Conservation (phyloP, 2,888 invertebrate genomes). For the Eurytoma adleriae region DNA sequence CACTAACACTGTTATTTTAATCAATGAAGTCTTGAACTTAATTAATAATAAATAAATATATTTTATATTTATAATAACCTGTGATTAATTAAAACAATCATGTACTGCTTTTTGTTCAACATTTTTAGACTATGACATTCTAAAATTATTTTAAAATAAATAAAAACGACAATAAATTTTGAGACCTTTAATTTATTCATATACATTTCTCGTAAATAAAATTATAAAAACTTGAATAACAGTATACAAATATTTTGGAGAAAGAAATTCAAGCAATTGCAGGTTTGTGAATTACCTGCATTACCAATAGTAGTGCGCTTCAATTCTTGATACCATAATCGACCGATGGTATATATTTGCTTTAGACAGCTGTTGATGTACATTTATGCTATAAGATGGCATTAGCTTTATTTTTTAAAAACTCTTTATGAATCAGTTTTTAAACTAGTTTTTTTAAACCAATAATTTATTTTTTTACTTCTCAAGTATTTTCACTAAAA, state of each 20-base stretch:
- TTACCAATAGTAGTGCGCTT: slow-evolving; percentile 3
- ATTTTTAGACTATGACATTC: not conserved
- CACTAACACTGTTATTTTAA: slow-evolving; percentile 21
- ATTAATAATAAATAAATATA: slow-evolving; percentile 30
- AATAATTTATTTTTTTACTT: too few relatives aligned
- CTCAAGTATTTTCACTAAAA: too few relatives aligned
- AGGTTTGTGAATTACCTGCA: not conserved
- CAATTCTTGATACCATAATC: not conserved
- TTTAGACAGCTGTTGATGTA: too few relatives aligned
- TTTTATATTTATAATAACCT: slow-evolving; percentile 56
- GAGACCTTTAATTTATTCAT: not conserved
- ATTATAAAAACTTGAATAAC: not conserved
- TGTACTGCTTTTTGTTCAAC: not conserved
- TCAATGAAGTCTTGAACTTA: slow-evolving; percentile 4
- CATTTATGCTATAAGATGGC: too few relatives aligned
- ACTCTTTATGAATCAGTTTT: too few relatives aligned
- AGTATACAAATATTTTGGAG: not conserved
- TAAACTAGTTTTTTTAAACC: too few relatives aligned
- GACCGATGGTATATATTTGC: too few relatives aligned
- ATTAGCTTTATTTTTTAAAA: too few relatives aligned
- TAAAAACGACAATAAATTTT: too few relatives aligned
- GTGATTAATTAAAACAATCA: slow-evolving; percentile 10
- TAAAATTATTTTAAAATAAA: too few relatives aligned
- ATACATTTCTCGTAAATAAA: not conserved
- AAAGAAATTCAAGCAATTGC: not conserved